These are phyloP conservation scores for Drosophila pseudotakahashii DNA, from an alignment of 2,888 invertebrate genomes.

Conservation along the genomic window DNA sequence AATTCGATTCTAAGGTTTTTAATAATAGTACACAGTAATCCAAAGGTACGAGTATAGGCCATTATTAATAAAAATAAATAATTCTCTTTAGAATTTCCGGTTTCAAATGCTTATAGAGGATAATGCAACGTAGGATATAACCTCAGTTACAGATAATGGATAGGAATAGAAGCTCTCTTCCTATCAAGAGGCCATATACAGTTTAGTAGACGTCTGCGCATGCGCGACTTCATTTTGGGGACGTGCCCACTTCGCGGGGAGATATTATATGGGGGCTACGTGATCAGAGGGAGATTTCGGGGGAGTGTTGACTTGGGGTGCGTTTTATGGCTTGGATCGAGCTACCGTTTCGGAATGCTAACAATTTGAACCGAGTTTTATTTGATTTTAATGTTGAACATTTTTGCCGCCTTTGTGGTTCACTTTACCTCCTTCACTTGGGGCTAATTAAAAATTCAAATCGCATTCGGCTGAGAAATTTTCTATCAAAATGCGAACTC, in stretches of 20 bases:
- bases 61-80: no score
- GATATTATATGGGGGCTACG: constrained; percentile 5
- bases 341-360: constrained; percentile 64
- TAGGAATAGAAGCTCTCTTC: background rate
- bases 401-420: constrained; percentile 69
- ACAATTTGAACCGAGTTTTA: constrained; percentile 61
- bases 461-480: constrained; percentile 50
- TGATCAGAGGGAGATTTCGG: constrained; percentile 1
- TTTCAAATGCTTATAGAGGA: no score
- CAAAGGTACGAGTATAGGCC: no score
- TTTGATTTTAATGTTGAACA: constrained; percentile 73
- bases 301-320: constrained; percentile 10
- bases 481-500: constrained; percentile 74
- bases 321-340: constrained; percentile 56
- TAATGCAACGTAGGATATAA: no score
- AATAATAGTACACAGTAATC: no score
- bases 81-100: no score
- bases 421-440: constrained; percentile 9
- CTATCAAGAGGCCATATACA: constrained; percentile 7
- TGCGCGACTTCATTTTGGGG: constrained; percentile 48
- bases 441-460: constrained; percentile 53
- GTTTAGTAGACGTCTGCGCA: constrained; percentile 18
- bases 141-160: background rate
- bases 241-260: constrained; percentile 38
- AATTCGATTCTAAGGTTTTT: no score